These are phyloP conservation scores for Xestia c-nigrum DNA, from an alignment of 2,888 invertebrate genomes.

Conservation along the genomic window DNA sequence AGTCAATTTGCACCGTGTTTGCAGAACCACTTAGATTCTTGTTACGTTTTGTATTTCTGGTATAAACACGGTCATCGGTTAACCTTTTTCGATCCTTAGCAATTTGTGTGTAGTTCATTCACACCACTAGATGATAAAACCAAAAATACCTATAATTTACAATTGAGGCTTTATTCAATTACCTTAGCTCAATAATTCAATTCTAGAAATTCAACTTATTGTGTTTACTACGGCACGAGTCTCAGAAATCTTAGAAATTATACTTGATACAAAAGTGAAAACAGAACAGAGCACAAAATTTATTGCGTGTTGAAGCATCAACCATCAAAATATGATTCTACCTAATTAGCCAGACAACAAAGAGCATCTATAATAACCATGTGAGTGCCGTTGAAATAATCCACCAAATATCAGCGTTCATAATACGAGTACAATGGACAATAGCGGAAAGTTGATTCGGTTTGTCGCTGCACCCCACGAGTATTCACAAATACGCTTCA, in stretches of 20 bases:
- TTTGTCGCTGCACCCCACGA: constrained; percentile 79
- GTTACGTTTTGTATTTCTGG: constrained; percentile 9
- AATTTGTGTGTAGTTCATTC: neutral
- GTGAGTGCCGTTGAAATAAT: constrained; percentile 44
- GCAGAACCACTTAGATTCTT: constrained; percentile 29
- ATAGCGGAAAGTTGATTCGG: constrained; percentile 81
- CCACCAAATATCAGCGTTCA: constrained; percentile 34
- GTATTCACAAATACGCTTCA: constrained; percentile 80
- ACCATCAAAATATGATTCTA: constrained; percentile 16
- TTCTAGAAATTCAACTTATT: neutral
- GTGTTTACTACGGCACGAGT: neutral
- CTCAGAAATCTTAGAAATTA: neutral
- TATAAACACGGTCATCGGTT: neutral
- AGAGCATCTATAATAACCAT: constrained; percentile 10
- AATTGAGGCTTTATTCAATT: neutral
- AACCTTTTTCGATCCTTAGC: neutral
- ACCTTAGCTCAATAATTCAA: neutral
- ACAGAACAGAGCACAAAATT: neutral
- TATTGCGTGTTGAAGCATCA: neutral
- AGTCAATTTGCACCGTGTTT: constrained; percentile 51
- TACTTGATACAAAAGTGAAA: neutral
- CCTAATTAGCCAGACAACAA: constrained; percentile 35
- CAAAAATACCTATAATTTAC: neutral
- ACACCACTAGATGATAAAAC: neutral
- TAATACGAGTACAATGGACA: constrained; percentile 56